Base-by-base conservation (phyloP, 2,113 vertebrate genomes). In the Colinus virginianus region DNA sequence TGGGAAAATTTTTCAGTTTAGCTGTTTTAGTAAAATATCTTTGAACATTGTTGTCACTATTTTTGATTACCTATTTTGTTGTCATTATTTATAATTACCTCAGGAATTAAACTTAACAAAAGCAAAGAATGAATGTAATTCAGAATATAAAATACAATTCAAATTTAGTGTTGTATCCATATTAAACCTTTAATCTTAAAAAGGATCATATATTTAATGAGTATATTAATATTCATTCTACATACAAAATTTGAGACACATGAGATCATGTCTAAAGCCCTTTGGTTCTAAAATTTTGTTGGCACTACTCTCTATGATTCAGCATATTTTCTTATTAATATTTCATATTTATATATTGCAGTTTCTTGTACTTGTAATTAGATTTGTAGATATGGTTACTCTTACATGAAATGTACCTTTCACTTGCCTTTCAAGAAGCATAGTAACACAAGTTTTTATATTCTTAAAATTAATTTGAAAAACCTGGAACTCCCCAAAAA, bases 121-220 rank as follows among this genome's bases (percentile, higher is more conserved):
- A 48, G 18, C 43, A 81, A 90, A 89, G 34, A 87, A 85, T 4
- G 28, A 82, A 89, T 79, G 72, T 76, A 84, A 84, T 53, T 87
- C 58, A 79, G 36, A 84, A 45, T 68, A 61, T 71, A 81, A 92
- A 71, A 56, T 2, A 2, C 43, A 12, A 48, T 14, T 74, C 83
- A 51, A 64, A 12, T 90, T 81, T 45, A 84, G 23, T 76, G 43
- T 26, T 61, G 15, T n/a, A 42, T 74, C 38, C 55, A 18, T 86
- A 25, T 75, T 75, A 67, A 80, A 64, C 69, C 10, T 62, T 84
- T 86, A 23, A 56, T 67, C 30, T 84, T 66, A 85, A 43, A 62
- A 77, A 88, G 34, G 20, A 62, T 72, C 72, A n/a, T 58, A 64
- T 88, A 42, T 48, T 81, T 66, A 81, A 84, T 79, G 3, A 67